Conservation (phyloP, 2,113 vertebrate genomes). For the Myotis yumanensis region DNA sequence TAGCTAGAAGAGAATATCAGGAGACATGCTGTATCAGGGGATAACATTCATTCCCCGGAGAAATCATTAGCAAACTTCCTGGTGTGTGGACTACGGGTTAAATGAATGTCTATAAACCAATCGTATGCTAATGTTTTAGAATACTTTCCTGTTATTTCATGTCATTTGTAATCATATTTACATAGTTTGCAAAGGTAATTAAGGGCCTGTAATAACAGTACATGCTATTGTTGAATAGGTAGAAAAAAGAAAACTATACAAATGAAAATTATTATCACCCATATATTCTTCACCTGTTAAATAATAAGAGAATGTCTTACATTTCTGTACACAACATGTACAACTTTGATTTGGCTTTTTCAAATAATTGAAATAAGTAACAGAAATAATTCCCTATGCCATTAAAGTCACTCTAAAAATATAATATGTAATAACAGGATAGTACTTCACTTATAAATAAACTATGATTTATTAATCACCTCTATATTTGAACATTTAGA, state of each 20-base stretch:
- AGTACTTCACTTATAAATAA: neutral
- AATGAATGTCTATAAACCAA: slow-evolving; percentile 5
- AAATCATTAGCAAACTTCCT: neutral
- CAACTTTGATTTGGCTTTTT: neutral
- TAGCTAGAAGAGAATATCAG: neutral
- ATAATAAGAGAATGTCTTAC: neutral
- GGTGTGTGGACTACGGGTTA: neutral
- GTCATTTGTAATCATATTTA: neutral
- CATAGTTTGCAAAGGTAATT: neutral
- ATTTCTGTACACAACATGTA: neutral
- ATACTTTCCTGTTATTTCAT: neutral
- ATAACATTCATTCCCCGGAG: neutral
- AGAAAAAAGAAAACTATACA: neutral
- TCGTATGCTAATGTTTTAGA: neutral
- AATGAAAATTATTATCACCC: slow-evolving; percentile 9
- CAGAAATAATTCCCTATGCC: neutral
- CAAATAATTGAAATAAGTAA: too few relatives aligned
- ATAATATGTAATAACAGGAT: neutral
- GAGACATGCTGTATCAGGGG: neutral
- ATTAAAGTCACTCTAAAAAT: neutral
- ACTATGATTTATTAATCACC: neutral
- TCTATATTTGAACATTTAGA: slow-evolving; percentile 21
- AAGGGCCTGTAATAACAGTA: neutral
- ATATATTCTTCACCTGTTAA: slow-evolving; percentile 19
- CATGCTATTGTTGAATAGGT: slow-evolving; percentile 7